Base-by-base conservation (phyloP, 2,113 vertebrate species). In the Gallinago paraguaiae region DNA sequence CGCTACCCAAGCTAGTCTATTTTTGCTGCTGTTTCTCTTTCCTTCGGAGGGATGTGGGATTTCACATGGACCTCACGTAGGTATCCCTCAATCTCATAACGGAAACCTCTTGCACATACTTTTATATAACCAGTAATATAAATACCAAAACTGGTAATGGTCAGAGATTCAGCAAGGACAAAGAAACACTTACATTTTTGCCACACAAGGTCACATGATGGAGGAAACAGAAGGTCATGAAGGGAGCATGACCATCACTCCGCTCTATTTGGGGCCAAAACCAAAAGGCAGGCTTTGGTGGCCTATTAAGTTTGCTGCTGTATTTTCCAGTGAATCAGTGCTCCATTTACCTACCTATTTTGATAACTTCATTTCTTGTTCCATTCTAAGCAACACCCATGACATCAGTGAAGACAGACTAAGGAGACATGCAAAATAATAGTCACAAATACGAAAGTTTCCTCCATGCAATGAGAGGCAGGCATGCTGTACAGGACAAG, bases 401-500 rank as follows among this genome's bases (percentile, higher is more conserved):
- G 56, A 30, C 27, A 59, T 57, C 22, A 70, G 41, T 59, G 61
- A 75, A 82, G n/a, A 46, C 51, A 79, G 24, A 67, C 41, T 59
- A 51, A 85, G 41, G 60, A 82, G 59, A 51, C 23, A 75, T 5
- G 22, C 72, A 77, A 37, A 10, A 18, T 1, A 27, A 7, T 4
- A 67, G n/a, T n/a, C 69, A 77, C 17, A 18, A 57, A 37, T 69
- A 54, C 65, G 48, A 31, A 24, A 35, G 8, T 31, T 77, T 68
- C 28, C 13, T 43, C 27, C 16, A 7, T 4, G 35, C 33, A 56
- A 28, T 61, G 80, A 50, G n/a, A 74, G 68, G 35, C 17, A 74
- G 23, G 13, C 0, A 0, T 31, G 59, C 77, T 72, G 41, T 12
- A 17, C 0, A 0, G 43, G 72, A 48, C 6, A 1, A 48, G 45